Evolutionary conservation across 2,888 invertebrate species (phyloP).

Genomic region (Microctonus aethiopoides): DNA sequence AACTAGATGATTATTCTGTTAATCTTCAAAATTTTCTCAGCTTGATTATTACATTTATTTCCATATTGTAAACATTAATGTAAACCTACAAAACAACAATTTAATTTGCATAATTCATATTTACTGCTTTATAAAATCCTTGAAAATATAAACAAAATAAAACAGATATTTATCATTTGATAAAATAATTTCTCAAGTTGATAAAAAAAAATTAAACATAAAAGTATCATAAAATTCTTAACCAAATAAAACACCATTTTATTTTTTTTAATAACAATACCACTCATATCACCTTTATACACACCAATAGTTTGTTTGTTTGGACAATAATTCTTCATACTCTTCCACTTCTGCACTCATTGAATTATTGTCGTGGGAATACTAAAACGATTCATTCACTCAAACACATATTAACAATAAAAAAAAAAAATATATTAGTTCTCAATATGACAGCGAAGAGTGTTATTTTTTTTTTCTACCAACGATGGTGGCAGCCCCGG

Average conservation of each 20-base stretch:
- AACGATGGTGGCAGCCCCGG: slow-evolving; percentile 48
- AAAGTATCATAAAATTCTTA: too few species aligned
- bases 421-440: slow-evolving; percentile 67
- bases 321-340: slow-evolving; percentile 62
- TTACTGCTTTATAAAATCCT: too few species aligned
- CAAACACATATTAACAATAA: slow-evolving; percentile 57
- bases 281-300: not conserved
- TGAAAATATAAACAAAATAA: too few species aligned
- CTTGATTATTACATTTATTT: too few species aligned
- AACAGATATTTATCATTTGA: too few species aligned
- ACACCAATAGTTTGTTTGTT: slow-evolving; percentile 65
- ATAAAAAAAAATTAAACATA: too few species aligned
- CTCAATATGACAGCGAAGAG: slow-evolving; percentile 66
- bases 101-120: too few species aligned
- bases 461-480: slow-evolving; percentile 55
- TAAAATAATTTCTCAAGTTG: too few species aligned
- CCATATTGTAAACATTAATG: too few species aligned
- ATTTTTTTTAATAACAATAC: not conserved
- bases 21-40: too few species aligned
- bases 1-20: too few species aligned
- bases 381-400: slow-evolving; percentile 50
- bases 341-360: slow-evolving; percentile 30
- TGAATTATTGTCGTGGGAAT: slow-evolving; percentile 59
- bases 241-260: not conserved
- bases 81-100: too few species aligned